phyloP scores from a whole-genome alignment of 1,140 invertebrate species.

The Whitmania pigra region DNA sequence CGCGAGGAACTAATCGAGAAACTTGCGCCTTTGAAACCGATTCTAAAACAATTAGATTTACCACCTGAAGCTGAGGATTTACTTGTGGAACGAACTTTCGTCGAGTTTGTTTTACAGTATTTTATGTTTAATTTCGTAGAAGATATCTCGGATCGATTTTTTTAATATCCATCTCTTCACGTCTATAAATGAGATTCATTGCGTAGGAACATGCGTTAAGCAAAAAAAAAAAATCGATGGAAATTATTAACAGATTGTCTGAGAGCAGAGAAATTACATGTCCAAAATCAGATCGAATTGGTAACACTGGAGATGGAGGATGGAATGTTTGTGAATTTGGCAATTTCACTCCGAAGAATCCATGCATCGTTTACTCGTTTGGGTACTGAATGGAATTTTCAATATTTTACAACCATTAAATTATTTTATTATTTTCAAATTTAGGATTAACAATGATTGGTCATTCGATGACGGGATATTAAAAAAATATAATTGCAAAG shows the following conservation, averaged over 20 bases:
- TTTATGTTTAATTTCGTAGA: no score
- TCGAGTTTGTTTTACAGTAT: no score
- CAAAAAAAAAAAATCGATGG: no score
- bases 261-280: slow-evolving; percentile 10
- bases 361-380: slow-evolving; percentile 23
- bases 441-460: slow-evolving; percentile 2
- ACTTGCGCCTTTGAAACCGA: no score
- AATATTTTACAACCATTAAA: not conserved
- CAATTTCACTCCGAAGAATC: not conserved
- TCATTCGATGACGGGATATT: slow-evolving; percentile 1
- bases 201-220: no score
- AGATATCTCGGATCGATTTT: no score
- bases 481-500: not conserved
- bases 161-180: no score
- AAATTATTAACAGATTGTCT: slow-evolving; percentile 8
- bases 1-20: no score
- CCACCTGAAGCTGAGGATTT: no score
- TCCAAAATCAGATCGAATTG: not conserved
- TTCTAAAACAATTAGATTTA: no score
- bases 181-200: no score
- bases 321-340: slow-evolving; percentile 21
- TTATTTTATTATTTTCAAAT: slow-evolving; percentile 2
- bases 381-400: not conserved
- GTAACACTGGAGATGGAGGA: slow-evolving; percentile 22
- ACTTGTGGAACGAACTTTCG: no score